Evolutionary conservation across 1,140 invertebrate genomes (phyloP).

Genomic region (Bombus polaris): DNA sequence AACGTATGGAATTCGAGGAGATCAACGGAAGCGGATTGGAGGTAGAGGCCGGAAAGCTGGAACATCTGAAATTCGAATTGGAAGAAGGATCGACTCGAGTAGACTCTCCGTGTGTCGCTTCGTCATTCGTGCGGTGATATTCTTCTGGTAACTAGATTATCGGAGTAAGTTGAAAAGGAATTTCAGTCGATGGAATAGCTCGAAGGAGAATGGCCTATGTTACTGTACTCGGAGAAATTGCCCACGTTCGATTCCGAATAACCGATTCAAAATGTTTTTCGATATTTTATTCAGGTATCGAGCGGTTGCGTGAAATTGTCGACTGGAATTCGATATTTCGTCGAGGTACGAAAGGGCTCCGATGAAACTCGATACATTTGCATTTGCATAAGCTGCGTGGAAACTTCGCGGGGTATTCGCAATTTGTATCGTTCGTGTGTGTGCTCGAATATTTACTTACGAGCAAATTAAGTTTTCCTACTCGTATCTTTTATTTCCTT

Average conservation of each 20-base stretch:
- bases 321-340: background rate
- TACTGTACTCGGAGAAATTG: background rate
- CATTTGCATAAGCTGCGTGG: conserved; percentile 5
- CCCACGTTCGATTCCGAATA: background rate
- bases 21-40: conserved; percentile 19
- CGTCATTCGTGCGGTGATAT: background rate
- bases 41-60: background rate
- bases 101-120: background rate
- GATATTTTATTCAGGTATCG: background rate
- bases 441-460: background rate
- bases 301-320: background rate
- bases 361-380: background rate
- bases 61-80: conserved; percentile 16
- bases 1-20: conserved; percentile 9
- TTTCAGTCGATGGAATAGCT: background rate
- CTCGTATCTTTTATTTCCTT: background rate
- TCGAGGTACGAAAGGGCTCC: background rate
- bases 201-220: background rate
- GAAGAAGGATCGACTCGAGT: background rate
- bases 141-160: conserved; percentile 9
- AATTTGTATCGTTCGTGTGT: background rate
- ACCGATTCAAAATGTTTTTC: background rate
- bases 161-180: background rate
- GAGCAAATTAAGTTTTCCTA: background rate
- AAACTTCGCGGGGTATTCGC: background rate